Conservation (phyloP, 2,797 vertebrate species). For the Sebastes reedi region DNA sequence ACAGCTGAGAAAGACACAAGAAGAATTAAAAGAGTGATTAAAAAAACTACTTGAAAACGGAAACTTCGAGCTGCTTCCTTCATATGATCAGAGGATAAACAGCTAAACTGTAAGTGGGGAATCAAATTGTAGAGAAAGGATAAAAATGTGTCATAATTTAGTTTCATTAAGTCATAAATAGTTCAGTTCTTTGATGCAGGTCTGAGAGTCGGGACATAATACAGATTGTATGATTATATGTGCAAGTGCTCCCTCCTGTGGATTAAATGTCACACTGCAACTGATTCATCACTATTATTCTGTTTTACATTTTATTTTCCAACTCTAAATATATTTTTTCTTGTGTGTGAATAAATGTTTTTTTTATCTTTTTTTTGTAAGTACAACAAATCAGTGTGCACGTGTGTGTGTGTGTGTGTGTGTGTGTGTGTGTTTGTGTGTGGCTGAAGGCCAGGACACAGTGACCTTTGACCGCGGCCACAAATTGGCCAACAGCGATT, state of each 20-base stretch:
- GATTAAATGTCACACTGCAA: not conserved
- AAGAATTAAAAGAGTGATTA: not conserved
- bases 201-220: not conserved
- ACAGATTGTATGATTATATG: not conserved
- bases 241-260: conserved; percentile 43
- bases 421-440: not conserved
- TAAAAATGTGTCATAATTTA: not conserved
- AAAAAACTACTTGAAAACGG: not conserved
- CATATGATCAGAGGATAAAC: not conserved
- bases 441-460: not conserved
- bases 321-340: not conserved
- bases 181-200: not conserved
- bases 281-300: not conserved
- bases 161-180: not conserved
- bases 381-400: not conserved
- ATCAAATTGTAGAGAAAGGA: not conserved
- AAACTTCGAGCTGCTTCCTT: not conserved
- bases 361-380: no score
- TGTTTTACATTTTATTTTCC: not conserved
- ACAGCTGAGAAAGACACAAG: not conserved
- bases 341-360: no score
- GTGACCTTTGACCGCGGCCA: no score
- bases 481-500: no score
- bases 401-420: not conserved
- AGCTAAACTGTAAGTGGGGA: not conserved